Percentiles rank a stretch among this genome's conserved stretches.
phyloP scores from a whole-genome alignment of 2,797 vertebrate genomes.

The Pipistrellus pipistrellus region DNA sequence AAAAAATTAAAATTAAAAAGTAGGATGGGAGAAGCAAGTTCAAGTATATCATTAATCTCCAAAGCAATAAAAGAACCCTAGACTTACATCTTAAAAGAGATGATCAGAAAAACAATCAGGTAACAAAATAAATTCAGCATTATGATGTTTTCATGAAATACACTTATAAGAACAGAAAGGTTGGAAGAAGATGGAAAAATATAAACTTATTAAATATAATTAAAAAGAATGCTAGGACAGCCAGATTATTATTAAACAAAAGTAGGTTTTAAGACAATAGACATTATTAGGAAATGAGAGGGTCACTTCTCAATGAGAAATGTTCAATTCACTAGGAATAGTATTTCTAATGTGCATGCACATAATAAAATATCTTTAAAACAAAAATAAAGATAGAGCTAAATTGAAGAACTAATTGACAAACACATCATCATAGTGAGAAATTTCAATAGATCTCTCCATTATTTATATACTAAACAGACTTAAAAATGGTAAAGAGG shows the following conservation, averaged over 20 bases:
- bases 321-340: background rate
- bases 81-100: conserved; percentile 24
- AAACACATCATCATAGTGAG: background rate
- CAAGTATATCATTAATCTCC: background rate
- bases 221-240: background rate
- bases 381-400: background rate
- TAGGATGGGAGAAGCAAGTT: background rate
- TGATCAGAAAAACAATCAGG: background rate
- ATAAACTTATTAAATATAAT: background rate
- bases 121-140: background rate
- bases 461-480: background rate
- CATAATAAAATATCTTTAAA: conserved; percentile 31
- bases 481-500: conserved; percentile 4
- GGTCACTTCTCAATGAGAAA: background rate
- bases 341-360: conserved; percentile 7
- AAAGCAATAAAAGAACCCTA: background rate
- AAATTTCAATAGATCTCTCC: background rate
- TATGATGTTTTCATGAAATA: background rate
- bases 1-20: background rate
- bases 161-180: background rate
- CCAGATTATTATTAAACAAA: background rate
- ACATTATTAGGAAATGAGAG: background rate
- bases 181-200: conserved; percentile 32
- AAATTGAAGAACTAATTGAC: conserved; percentile 5
- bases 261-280: background rate